Evolutionary conservation across 92 coral and sea anemone genomes (phyloP).

Genomic region (Epizoanthus fatuus): DNA sequence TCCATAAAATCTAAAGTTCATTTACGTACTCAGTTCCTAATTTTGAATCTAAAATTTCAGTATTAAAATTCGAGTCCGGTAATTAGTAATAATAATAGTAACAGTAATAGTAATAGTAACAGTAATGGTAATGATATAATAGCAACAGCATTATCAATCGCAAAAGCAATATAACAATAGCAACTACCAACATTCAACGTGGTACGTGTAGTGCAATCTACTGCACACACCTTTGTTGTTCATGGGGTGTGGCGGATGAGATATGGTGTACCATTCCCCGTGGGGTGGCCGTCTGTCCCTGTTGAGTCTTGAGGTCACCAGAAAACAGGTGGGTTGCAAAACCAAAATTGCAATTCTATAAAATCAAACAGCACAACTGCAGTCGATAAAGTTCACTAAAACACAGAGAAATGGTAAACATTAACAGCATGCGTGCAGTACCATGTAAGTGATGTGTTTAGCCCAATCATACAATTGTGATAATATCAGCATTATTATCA

Average conservation of each 20-base stretch:
- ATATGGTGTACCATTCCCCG: slow-evolving; percentile 84
- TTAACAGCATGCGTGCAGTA: neutral
- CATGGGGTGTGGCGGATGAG: slow-evolving; percentile 76
- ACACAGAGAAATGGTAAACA: neutral
- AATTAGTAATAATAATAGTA: no score
- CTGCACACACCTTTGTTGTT: slow-evolving; percentile 70
- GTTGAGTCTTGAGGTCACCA: slow-evolving; percentile 88
- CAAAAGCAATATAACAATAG: neutral
- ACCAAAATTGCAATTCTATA: slow-evolving; percentile 96
- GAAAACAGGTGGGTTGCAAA: slow-evolving; percentile 96
- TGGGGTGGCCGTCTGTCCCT: slow-evolving; percentile 89
- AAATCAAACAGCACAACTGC: slow-evolving; percentile 3
- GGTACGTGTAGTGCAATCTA: neutral
- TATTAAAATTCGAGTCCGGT: no score
- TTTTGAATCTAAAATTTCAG: no score
- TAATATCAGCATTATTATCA: no score
- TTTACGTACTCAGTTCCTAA: no score
- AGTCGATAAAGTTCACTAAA: no score
- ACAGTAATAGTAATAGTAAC: no score
- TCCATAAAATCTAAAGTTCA: no score
- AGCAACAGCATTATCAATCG: no score
- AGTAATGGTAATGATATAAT: no score
- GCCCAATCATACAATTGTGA: no score
- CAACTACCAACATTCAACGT: neutral
- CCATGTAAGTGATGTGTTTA: neutral